Base-by-base conservation (phyloP, 1,140 invertebrate species). In the Diorhabda sublineata region DNA sequence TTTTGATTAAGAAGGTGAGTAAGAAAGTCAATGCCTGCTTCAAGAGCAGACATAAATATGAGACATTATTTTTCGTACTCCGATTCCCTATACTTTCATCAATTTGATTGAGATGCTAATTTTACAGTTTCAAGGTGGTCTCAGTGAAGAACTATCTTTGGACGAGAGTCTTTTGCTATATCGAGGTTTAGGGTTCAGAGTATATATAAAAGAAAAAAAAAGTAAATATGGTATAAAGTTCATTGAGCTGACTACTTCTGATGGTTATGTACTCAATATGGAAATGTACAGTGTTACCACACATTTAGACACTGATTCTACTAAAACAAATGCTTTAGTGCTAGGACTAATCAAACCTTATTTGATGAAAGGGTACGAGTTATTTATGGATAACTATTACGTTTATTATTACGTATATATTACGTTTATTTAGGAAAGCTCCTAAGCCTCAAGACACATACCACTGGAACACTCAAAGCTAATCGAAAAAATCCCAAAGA, bases 301-400 rank as follows among this genome's bases (percentile, higher is more conserved):
- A 7, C n/a, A 56, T 56, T 60, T 41, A 57, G 41, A 45, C 9
- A 52, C 41, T 9, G 52, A 26, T 42, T 64, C 41, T n/a, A 60
- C 11, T n/a, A 56, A 69, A 58, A 57, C 43, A 0, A 42, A 69
- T 58, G 47, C 61, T 64, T 45, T 69, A 43, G 57, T 69, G 26
- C 7, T 57, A 26, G 43, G 61, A 42, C 45, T 69, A 26, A 52
- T 69, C 41, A 69, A 69, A 71, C 69, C 73, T 56, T 66, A 77
- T 67, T 66, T 80, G 11, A 58, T 76, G 72, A 74, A 69, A 57
- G 77, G 77, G 5, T 77, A 81, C 65, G 70, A 76, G 11, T 11
- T 84, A 2, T 77, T 75, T 59, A 78, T 78, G 1, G 80, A 83
- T 56, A 82, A 82, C 71, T 83, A 75, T 63, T n/a, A n/a, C n/a